Evolutionary conservation across 2,113 vertebrate species (phyloP), one percentile per base, ranked within the genome.

Genomic region (Psettodes erumei): DNA sequence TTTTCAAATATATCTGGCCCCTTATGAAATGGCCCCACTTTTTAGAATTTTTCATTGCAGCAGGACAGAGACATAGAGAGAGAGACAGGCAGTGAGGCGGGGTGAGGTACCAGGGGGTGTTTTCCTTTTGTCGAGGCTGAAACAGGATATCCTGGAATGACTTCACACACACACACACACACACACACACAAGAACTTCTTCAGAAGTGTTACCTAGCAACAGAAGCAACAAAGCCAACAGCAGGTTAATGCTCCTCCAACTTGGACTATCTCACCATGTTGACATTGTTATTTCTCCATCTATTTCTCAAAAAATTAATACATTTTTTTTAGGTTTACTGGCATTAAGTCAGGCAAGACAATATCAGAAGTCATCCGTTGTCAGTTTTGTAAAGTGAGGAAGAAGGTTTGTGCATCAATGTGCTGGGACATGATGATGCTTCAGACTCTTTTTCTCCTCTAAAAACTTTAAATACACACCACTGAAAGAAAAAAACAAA

Each of bases 101-200:
- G 7, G n/a, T n/a, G n/a, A n/a, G n/a, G n/a, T n/a, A n/a, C n/a
- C 27, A 15, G 33, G 63, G 33, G 82, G 60, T 64, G 83, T 86
- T 86, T 78, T 80, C 81, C 1, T 83, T 84, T 85, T 80, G 79
- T 87, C 85, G 80, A 63, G 79, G 81, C 53, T 74, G 85, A 86
- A 94, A 91, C 93, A 93, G 94, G 94, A 95, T 94, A 94, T 95
- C 94, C 94, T 95, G 91, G 91, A 91, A 79, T 81, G 82, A 91
- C 88, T 82, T 81, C 78, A 87, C 82, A 74, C 76, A 67, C 75
- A 61, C n/a, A n/a, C n/a, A n/a, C n/a, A n/a, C n/a, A n/a, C n/a
- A n/a, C n/a, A n/a, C n/a, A n/a, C n/a, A n/a, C n/a, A 86, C 85
- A 87, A 88, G 88, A 79, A 84, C 75, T 90, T 84, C 73, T 77